Evolutionary conservation across 2,797 vertebrate genomes (phyloP).

Genomic region (Bucorvus abyssinicus): DNA sequence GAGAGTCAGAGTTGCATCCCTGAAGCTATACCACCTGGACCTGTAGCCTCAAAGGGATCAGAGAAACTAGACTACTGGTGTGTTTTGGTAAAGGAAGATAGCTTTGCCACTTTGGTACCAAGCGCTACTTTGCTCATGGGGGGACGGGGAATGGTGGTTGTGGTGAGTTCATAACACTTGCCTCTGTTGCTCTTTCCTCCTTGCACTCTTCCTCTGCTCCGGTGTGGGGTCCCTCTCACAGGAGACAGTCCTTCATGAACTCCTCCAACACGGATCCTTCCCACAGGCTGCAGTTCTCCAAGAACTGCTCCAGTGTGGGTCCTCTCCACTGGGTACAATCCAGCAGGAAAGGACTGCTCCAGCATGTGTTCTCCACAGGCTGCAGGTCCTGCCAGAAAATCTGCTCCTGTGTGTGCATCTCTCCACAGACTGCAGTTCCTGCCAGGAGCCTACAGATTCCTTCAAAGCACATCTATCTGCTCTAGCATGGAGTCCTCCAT

Average conservation of each 20-base stretch:
- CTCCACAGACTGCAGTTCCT: neutral
- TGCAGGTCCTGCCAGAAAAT: neutral
- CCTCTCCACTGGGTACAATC: neutral
- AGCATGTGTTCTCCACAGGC: fast-evolving
- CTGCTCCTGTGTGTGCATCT: neutral
- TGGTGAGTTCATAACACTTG: neutral
- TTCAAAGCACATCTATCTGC: neutral
- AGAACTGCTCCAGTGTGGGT: neutral
- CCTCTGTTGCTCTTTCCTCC: neutral
- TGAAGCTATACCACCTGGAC: neutral
- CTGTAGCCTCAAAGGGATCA: neutral
- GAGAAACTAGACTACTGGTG: neutral
- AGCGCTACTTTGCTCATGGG: neutral
- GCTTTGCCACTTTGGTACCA: neutral
- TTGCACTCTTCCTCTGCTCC: neutral
- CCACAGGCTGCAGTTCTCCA: neutral
- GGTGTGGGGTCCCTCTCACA: fast-evolving
- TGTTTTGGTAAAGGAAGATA: neutral
- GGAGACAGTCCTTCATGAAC: neutral
- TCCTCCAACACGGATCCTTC: neutral
- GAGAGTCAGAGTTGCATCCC: neutral
- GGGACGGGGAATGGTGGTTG: neutral
- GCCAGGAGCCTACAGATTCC: neutral
- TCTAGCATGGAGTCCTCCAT: neutral
- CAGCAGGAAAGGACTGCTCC: neutral